Conservation (phyloP, 2,797 vertebrate genomes). For the Artibeus jamaicensis region DNA sequence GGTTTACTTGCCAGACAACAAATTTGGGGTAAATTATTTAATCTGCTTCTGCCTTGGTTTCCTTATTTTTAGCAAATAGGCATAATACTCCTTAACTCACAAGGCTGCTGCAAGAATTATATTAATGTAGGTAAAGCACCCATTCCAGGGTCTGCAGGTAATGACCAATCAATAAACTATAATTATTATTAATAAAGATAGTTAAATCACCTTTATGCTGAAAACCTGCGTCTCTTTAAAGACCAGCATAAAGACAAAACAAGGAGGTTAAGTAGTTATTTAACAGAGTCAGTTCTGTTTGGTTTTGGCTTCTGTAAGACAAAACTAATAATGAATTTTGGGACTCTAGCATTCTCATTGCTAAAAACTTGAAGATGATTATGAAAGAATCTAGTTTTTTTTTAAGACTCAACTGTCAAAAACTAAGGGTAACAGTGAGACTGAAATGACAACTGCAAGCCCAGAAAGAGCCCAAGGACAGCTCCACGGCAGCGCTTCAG, state of each 20-base stretch:
- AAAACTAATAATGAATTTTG: neutral
- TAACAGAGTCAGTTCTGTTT: neutral
- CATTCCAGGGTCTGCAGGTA: neutral
- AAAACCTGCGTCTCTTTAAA: neutral
- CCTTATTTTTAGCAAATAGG: neutral
- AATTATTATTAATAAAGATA: neutral
- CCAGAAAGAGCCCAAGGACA: neutral
- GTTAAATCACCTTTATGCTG: neutral
- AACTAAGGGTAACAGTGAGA: neutral
- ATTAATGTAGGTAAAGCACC: neutral
- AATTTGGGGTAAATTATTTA: neutral
- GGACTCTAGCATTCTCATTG: neutral
- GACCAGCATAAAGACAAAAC: neutral
- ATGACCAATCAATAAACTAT: neutral
- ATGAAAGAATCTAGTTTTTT: neutral
- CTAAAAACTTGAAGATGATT: constrained; percentile 13
- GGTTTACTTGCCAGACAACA: neutral
- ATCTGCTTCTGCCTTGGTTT: neutral
- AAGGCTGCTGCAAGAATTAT: neutral
- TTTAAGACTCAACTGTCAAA: neutral
- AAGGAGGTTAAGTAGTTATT: neutral
- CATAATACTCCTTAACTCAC: neutral
- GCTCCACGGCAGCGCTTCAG: neutral
- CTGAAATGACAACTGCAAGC: neutral
- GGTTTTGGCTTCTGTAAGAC: neutral